Evolutionary conservation across 2,888 invertebrate genomes (phyloP).

Genomic region (Laothoe populi): DNA sequence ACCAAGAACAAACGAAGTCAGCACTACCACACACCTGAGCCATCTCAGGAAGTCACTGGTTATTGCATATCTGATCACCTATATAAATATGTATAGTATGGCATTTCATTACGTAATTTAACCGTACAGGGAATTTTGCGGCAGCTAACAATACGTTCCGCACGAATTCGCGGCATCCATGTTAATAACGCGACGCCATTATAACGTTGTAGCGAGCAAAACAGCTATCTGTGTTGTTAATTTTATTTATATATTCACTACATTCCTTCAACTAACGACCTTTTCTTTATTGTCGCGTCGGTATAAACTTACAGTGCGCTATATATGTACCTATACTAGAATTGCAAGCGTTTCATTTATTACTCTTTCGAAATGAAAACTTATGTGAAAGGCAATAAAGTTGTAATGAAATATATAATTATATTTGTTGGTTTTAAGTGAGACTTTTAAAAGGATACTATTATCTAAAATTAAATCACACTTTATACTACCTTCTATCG

Average conservation of each 20-base stretch:
- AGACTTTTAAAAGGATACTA: too few species aligned
- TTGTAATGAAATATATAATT: too few species aligned
- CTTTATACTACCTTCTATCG: too few species aligned
- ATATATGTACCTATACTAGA: neutral
- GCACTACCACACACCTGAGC: too few species aligned
- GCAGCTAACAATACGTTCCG: constrained; percentile 50
- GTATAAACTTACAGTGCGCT: neutral
- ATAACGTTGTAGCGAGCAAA: constrained; percentile 37
- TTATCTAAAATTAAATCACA: too few species aligned
- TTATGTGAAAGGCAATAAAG: too few species aligned
- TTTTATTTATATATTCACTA: constrained; percentile 28
- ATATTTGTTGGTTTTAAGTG: too few species aligned
- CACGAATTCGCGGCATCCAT: constrained; percentile 43
- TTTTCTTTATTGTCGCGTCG: constrained; percentile 8
- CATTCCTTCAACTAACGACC: constrained; percentile 14
- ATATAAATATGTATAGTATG: constrained; percentile 32
- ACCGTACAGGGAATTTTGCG: constrained; percentile 58
- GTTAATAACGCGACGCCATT: constrained; percentile 36
- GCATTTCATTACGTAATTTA: constrained; percentile 53
- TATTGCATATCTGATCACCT: neutral
- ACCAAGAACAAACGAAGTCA: too few species aligned
- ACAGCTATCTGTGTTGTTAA: constrained; percentile 38
- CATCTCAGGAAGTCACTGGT: neutral
- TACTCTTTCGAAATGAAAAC: neutral
- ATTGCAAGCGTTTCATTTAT: neutral